phyloP scores from a whole-genome alignment of 2,888 invertebrate species.

The Drosophila yooni region DNA sequence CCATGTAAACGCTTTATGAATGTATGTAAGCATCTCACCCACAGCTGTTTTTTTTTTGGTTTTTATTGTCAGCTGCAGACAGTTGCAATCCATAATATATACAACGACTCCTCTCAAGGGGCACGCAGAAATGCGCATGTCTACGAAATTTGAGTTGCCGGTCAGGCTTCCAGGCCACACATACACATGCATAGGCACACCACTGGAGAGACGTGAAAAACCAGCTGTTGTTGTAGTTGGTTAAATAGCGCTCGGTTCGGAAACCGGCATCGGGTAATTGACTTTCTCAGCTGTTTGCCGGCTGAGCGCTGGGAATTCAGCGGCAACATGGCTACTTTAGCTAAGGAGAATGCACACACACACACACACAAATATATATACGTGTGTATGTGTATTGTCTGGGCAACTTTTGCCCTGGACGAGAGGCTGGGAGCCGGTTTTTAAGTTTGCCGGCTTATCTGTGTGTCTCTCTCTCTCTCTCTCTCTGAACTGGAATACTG shows the following conservation, averaged over 20 bases:
- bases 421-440: constrained; percentile 70
- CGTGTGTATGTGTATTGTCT: constrained; percentile 29
- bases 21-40: constrained; percentile 34
- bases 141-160: constrained; percentile 38
- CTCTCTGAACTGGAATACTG: constrained; percentile 60
- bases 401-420: constrained; percentile 33
- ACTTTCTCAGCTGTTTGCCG: constrained; percentile 68
- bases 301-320: constrained; percentile 68
- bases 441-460: constrained; percentile 42
- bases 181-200: constrained; percentile 13
- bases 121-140: constrained; percentile 68
- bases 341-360: constrained; percentile 28
- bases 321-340: constrained; percentile 69
- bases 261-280: constrained; percentile 39
- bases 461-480: constrained; percentile 11
- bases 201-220: constrained; percentile 33
- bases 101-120: constrained; percentile 8
- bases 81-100: constrained; percentile 35
- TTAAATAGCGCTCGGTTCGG: constrained; percentile 44
- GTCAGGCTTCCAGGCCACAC: constrained; percentile 45
- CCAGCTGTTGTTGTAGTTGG: constrained; percentile 76
- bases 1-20: constrained; percentile 7
- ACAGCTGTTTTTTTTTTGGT: constrained; percentile 27
- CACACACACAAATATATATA: constrained; percentile 16
- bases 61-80: constrained; percentile 26